Conservation (phyloP, 2,113 vertebrate genomes). For the Sardina pilchardus region DNA sequence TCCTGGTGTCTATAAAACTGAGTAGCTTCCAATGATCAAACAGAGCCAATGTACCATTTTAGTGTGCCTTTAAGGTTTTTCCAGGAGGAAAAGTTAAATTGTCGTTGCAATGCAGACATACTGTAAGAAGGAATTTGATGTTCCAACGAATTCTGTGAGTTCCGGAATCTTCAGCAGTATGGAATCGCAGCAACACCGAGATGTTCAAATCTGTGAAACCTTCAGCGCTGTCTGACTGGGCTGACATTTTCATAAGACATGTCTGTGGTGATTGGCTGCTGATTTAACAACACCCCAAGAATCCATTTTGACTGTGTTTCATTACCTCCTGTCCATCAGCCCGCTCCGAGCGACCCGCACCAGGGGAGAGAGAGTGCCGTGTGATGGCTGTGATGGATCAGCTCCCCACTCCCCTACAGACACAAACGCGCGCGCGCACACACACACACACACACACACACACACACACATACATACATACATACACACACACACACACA, state of each 20-base stretch:
- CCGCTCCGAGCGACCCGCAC: background rate
- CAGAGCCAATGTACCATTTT: background rate
- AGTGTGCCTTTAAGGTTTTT: background rate
- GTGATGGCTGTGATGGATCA: background rate
- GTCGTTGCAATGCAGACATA: no score
- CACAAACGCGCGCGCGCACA: no score
- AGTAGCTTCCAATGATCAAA: background rate
- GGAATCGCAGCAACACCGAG: background rate
- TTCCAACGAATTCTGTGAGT: background rate
- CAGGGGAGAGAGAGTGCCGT: background rate
- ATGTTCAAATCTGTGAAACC: background rate
- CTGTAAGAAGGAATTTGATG: background rate
- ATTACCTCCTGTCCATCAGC: constrained; percentile 3
- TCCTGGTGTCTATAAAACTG: background rate
- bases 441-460: no score
- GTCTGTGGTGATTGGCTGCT: constrained; percentile 4
- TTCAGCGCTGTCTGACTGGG: background rate
- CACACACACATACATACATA: background rate
- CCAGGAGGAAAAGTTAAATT: background rate
- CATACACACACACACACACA: no score
- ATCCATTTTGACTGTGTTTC: background rate
- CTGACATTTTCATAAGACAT: background rate
- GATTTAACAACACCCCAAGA: background rate
- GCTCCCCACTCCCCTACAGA: background rate
- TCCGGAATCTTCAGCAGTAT: background rate